phyloP scores from a whole-genome alignment of 2,797 vertebrate genomes.

The Sebastes reedi region DNA sequence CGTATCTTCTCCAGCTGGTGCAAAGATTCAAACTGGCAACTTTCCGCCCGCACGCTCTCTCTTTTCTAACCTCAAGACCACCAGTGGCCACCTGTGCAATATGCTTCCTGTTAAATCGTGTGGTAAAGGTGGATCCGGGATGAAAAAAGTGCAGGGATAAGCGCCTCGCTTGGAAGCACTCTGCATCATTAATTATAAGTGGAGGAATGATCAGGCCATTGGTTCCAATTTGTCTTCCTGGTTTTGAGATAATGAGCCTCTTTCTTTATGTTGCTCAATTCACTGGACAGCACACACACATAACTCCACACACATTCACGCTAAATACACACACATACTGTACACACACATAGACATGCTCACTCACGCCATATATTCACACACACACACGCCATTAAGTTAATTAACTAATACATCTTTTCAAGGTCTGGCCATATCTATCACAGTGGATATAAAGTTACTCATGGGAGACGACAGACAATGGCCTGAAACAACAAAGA shows the following conservation, averaged over 20 bases:
- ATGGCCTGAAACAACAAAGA: conserved; percentile 40
- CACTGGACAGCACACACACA: neutral
- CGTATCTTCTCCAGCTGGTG: conserved; percentile 21
- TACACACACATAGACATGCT: neutral
- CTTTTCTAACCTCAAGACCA: neutral
- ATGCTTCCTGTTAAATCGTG: neutral
- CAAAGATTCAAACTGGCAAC: conserved; percentile 8
- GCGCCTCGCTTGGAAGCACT: neutral
- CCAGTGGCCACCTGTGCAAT: conserved; percentile 4
- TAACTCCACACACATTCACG: neutral
- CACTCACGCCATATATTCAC: neutral
- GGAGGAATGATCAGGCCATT: conserved; percentile 45
- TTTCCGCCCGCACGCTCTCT: neutral
- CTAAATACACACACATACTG: neutral
- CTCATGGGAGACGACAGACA: conserved; percentile 37
- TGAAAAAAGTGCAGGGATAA: conserved; percentile 4
- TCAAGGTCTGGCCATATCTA: conserved; percentile 7
- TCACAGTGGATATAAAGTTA: conserved; percentile 45
- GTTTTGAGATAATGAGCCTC: conserved; percentile 61
- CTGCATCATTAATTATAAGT: conserved; percentile 47
- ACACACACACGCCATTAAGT: conserved; percentile 34
- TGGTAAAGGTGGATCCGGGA: neutral
- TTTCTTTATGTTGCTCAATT: conserved; percentile 48
- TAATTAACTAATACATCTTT: conserved; percentile 71
- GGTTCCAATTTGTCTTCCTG: conserved; percentile 61